Evolutionary conservation across 1,140 invertebrate species (phyloP).

Genomic region (Drosophila punjabiensis): DNA sequence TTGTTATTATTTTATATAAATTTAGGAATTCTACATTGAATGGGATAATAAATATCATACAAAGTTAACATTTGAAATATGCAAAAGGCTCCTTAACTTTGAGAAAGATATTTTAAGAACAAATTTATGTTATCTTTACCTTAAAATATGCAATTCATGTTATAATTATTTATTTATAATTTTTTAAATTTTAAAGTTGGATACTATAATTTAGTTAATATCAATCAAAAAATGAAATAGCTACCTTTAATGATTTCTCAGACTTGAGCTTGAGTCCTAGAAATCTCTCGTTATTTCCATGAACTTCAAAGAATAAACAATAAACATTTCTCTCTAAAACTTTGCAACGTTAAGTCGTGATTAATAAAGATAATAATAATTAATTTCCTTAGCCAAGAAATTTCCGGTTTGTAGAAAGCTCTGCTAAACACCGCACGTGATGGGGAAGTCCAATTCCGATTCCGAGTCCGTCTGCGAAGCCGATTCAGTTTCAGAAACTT

Average conservation of each 20-base stretch:
- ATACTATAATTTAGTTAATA: neutral
- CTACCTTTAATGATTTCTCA: neutral
- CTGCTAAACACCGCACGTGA: constrained; percentile 48
- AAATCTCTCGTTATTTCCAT: neutral
- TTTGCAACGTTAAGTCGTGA: neutral
- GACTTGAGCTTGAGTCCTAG: rapidly evolving
- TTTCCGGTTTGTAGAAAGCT: constrained; percentile 72
- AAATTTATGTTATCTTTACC: neutral
- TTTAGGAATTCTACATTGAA: no score
- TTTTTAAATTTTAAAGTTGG: neutral
- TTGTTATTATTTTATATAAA: neutral
- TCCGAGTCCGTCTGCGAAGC: neutral
- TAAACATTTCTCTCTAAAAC: neutral
- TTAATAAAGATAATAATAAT: constrained; percentile 41
- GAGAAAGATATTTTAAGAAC: neutral
- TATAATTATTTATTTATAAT: neutral
- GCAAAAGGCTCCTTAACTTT: neutral
- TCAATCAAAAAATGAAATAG: neutral
- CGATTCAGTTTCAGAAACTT: constrained; percentile 9
- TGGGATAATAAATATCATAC: neutral
- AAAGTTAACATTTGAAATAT: neutral
- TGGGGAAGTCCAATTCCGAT: constrained; percentile 19
- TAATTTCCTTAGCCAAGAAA: constrained; percentile 42
- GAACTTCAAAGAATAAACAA: neutral
- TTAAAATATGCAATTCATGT: neutral